Base-by-base conservation (phyloP, 2,888 invertebrate species). In the Erebia ligea region DNA sequence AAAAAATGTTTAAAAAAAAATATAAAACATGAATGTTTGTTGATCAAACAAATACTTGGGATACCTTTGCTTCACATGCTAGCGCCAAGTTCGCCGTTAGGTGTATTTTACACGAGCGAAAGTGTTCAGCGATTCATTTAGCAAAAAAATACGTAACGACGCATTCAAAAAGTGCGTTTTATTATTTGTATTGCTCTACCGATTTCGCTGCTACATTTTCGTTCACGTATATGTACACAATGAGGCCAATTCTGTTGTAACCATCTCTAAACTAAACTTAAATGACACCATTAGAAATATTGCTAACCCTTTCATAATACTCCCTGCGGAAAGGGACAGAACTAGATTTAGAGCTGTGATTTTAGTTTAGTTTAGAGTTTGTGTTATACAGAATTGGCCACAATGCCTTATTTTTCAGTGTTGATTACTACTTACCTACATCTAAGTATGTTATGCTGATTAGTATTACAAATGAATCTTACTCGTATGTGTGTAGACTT, bases 171-270 rank as follows among this genome's bases (percentile, higher is more conserved):
- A n/a, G n/a, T n/a, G n/a, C n/a, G n/a, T n/a, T n/a, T n/a, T n/a
- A n/a, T n/a, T n/a, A n/a, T n/a, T n/a, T n/a, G n/a, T n/a, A n/a
- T n/a, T n/a, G n/a, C n/a, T n/a, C n/a, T n/a, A n/a, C n/a, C n/a
- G n/a, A n/a, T n/a, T n/a, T n/a, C 50, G n/a, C 50, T 58, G 40
- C 40, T 58, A 40, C n/a, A 40, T 58, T 57, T 56, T 34, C 34
- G 6, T 34, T 25, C 25, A n/a, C n/a, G n/a, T n/a, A n/a, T n/a
- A 34, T 57, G 15, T 57, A 57, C 5, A 25, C 34, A 21, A 15
- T 8, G n/a, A n/a, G n/a, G n/a, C n/a, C n/a, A n/a, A n/a, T n/a
- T n/a, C n/a, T n/a, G n/a, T n/a, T n/a, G n/a, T n/a, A n/a, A n/a
- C n/a, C n/a, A n/a, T n/a, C n/a, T n/a, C n/a, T n/a, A n/a, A n/a